phyloP scores from a whole-genome alignment of 2,888 invertebrate genomes.

The Thumatha senex region DNA sequence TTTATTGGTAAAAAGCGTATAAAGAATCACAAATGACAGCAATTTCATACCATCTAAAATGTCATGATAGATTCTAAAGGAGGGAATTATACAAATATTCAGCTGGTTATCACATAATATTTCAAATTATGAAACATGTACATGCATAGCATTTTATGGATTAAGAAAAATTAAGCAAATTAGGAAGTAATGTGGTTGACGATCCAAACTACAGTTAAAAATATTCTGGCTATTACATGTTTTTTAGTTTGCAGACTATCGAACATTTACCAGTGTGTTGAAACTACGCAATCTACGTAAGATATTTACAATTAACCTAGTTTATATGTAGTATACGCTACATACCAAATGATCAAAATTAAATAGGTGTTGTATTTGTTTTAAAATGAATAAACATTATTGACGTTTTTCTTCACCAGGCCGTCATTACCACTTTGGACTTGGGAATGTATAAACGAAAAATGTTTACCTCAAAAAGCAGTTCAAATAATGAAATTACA shows the following conservation, averaged over 20 bases:
- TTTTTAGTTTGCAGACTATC: constrained; percentile 8
- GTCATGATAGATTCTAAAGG: background rate
- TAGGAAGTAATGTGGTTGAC: constrained; percentile 24
- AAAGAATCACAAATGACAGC: background rate
- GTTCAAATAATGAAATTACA: constrained; percentile 62
- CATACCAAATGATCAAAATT: background rate
- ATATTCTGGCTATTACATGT: constrained; percentile 12
- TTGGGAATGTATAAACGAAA: constrained; percentile 87
- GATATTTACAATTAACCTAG: background rate
- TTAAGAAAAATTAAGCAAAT: constrained; percentile 16
- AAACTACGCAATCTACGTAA: constrained; percentile 13
- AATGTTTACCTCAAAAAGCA: constrained; percentile 83
- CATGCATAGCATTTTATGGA: background rate
- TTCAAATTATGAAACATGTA: background rate
- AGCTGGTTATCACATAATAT: constrained; percentile 2
- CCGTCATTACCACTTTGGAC: constrained; percentile 85
- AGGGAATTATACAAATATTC: constrained; percentile 3
- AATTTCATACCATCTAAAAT: background rate
- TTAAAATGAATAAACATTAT: background rate
- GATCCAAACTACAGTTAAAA: constrained; percentile 9
- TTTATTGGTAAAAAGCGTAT: too few species aligned
- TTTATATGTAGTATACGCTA: background rate
- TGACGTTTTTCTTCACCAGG: constrained; percentile 40
- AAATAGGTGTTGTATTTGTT: background rate
- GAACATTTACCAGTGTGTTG: constrained; percentile 11